Conservation (phyloP, 53 echinoderm and acorn worm species). For the Paelopatides confundens region DNA sequence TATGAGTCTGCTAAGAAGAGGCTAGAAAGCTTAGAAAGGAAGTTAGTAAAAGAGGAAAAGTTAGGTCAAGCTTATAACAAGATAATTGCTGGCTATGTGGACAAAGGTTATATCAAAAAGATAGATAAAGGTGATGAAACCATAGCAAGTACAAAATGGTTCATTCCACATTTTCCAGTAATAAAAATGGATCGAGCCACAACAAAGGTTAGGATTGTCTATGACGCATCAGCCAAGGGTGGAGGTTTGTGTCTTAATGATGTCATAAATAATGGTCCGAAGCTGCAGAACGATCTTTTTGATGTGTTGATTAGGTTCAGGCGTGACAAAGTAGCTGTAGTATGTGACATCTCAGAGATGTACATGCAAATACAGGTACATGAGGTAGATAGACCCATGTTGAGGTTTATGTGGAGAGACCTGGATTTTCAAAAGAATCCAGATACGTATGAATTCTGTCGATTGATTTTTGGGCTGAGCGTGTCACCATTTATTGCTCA, state of each 20-base stretch:
- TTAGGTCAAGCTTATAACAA: constrained; percentile 18
- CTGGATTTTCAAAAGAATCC: constrained; percentile 10
- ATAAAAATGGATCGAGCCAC: background rate
- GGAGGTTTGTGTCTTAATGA: constrained; percentile 29
- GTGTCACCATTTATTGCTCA: constrained; percentile 60
- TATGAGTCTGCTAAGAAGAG: constrained; percentile 24
- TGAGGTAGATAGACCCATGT: constrained; percentile 15
- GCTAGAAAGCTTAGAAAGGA: constrained; percentile 29
- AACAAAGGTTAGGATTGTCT: constrained; percentile 32
- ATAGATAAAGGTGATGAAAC: background rate
- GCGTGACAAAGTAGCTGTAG: constrained; percentile 47
- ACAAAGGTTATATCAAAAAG: constrained; percentile 44
- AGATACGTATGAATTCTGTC: constrained; percentile 14
- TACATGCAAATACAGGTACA: constrained; percentile 58
- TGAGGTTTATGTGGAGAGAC: constrained; percentile 58
- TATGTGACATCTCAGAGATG: constrained; percentile 62
- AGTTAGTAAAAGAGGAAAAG: constrained; percentile 2
- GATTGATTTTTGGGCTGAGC: constrained; percentile 59
- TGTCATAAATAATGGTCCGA: constrained; percentile 47
- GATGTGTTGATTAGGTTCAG: constrained; percentile 57
- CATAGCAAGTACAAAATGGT: constrained; percentile 5
- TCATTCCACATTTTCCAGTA: constrained; percentile 4
- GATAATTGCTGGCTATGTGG: constrained; percentile 11
- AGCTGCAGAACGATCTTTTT: constrained; percentile 47
- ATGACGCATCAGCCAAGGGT: constrained; percentile 30